Evolutionary conservation across 2,888 invertebrate genomes (phyloP).

Genomic region (Drosophila barbarae): DNA sequence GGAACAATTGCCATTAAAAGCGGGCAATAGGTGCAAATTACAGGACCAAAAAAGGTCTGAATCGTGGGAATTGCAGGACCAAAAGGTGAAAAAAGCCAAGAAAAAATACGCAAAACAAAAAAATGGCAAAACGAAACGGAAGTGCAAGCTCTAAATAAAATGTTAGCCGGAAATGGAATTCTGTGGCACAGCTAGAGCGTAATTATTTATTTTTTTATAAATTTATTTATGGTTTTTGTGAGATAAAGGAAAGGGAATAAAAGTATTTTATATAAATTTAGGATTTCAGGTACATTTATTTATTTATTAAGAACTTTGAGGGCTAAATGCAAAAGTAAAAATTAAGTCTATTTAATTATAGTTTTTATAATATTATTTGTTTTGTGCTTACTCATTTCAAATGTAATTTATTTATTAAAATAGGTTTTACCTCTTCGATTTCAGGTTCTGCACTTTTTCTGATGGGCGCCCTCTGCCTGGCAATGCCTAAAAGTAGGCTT

Average conservation of each 20-base stretch:
- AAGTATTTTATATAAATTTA: too few species aligned
- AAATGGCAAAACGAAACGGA: constrained; percentile 4
- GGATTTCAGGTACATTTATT: not conserved
- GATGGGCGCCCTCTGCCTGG: not conserved
- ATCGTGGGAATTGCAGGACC: constrained; percentile 53
- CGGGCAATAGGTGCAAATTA: constrained; percentile 70
- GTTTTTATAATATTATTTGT: not conserved
- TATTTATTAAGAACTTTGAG: not conserved
- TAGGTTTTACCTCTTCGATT: too few species aligned
- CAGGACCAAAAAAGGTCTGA: constrained; percentile 43
- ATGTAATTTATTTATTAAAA: not conserved
- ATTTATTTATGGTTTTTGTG: constrained; percentile 1
- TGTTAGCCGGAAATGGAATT: constrained; percentile 38
- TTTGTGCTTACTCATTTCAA: not conserved
- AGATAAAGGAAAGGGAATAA: not conserved
- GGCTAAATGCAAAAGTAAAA: too few species aligned
- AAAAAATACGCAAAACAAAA: constrained; percentile 37
- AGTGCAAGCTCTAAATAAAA: constrained; percentile 36
- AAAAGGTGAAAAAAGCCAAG: constrained; percentile 22
- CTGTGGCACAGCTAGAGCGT: constrained; percentile 19
- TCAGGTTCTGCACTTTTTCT: not conserved
- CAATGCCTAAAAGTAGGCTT: constrained; percentile 4
- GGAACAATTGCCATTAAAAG: constrained; percentile 65
- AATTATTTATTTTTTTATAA: constrained; percentile 22
- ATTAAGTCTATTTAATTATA: too few species aligned